Conservation (phyloP, 2,888 invertebrate genomes). For the Pyrrhopygopsis socrates region DNA sequence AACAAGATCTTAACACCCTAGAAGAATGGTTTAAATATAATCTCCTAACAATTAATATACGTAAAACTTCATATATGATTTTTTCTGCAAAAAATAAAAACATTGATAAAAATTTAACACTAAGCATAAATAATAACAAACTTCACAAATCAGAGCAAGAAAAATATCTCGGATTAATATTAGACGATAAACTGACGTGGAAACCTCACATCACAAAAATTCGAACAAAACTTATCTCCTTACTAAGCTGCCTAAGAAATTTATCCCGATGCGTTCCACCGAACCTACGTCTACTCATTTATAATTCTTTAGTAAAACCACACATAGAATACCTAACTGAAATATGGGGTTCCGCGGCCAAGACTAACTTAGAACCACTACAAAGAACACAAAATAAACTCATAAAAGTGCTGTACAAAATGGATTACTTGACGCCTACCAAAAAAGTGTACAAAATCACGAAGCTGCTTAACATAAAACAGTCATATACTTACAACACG, state of each 20-base stretch:
- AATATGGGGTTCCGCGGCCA: constrained; percentile 45
- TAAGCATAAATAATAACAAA: too few relatives aligned
- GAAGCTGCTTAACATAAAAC: constrained; percentile 45
- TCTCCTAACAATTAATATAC: too few relatives aligned
- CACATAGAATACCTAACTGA: constrained; percentile 48
- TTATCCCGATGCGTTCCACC: constrained; percentile 30
- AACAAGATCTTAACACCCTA: too few relatives aligned
- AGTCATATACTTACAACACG: constrained; percentile 47
- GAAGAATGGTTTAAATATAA: too few relatives aligned
- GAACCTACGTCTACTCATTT: constrained; percentile 42
- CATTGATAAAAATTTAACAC: too few relatives aligned
- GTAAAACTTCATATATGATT: too few relatives aligned
- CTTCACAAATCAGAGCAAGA: too few relatives aligned
- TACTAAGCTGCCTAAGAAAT: constrained; percentile 22
- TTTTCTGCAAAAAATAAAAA: too few relatives aligned
- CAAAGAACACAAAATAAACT: too few relatives aligned
- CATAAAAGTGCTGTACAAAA: constrained; percentile 51
- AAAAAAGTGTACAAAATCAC: constrained; percentile 32
- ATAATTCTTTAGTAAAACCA: constrained; percentile 51
- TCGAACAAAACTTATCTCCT: constrained; percentile 10
- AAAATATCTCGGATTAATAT: not conserved
- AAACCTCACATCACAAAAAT: constrained; percentile 35
- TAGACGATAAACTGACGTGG: constrained; percentile 47
- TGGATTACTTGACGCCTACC: constrained; percentile 45
- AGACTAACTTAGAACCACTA: constrained; percentile 5